A percentile compares a stretch with the other conserved stretches of the same genome.
Evolutionary conservation across 2,113 vertebrate genomes (phyloP).

Genomic region (Crotalus helleri): DNA sequence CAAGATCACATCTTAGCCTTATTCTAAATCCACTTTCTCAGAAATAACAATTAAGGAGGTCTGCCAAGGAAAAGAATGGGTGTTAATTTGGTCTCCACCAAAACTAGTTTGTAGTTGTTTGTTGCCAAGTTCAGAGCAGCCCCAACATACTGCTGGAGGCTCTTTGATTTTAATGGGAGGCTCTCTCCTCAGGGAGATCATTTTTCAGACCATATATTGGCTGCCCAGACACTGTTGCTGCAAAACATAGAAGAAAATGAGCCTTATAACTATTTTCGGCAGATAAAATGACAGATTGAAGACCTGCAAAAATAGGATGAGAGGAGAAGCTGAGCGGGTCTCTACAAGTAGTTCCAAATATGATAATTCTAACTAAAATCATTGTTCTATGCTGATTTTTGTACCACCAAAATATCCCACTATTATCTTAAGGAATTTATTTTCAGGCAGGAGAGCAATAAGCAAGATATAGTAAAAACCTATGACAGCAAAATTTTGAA

Average conservation of each 20-base stretch:
- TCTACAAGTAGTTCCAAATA: background rate
- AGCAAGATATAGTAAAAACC: background rate
- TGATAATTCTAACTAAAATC: background rate
- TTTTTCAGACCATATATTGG: background rate
- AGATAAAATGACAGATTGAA: background rate
- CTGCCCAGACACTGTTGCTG: background rate
- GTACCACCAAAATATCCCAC: background rate
- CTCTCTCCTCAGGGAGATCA: background rate
- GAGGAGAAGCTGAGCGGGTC: background rate
- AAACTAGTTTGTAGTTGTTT: background rate
- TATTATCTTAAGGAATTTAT: background rate
- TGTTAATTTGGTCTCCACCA: background rate
- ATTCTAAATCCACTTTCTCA: background rate
- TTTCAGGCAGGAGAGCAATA: background rate
- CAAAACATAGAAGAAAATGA: background rate
- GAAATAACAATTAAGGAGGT: background rate
- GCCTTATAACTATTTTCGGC: conserved; percentile 13
- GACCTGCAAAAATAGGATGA: background rate
- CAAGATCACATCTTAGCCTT: background rate
- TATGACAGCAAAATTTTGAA: background rate
- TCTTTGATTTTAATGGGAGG: background rate
- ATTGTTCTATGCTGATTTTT: background rate
- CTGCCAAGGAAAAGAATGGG: background rate
- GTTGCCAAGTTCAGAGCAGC: background rate
- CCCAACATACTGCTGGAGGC: background rate